A percentile compares a stretch with the other conserved stretches of the same genome.
Conservation (phyloP, 2,113 vertebrate species). For the Prolemur simus region DNA sequence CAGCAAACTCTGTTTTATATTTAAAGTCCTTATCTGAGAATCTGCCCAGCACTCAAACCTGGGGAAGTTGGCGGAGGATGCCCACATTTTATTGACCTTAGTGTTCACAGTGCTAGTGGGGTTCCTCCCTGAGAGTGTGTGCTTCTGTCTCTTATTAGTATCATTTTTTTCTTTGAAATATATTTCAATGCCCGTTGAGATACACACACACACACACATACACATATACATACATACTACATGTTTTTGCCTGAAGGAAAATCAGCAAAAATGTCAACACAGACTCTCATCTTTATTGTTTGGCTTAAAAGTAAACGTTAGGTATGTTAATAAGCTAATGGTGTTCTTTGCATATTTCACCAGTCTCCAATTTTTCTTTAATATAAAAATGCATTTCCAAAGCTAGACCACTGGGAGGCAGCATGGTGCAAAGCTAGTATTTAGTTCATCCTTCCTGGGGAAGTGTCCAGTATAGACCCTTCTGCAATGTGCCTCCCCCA, state of each 20-base stretch:
- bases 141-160: neutral
- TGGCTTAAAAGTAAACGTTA: neutral
- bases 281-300: neutral
- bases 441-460: neutral
- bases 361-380: neutral
- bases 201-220: neutral
- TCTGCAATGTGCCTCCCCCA: accelerated
- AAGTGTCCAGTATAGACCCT: neutral
- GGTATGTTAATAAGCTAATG: accelerated
- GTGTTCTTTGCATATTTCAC: neutral
- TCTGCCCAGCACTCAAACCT: neutral
- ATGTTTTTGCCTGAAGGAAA: neutral
- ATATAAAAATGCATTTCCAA: constrained; percentile 21
- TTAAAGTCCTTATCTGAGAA: neutral
- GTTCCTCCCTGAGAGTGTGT: neutral
- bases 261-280: neutral
- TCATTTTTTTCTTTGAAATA: neutral
- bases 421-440: constrained; percentile 64
- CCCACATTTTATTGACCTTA: neutral
- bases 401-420: constrained; percentile 36
- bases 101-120: neutral
- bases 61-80: neutral
- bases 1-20: neutral
- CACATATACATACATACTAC: neutral
- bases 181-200: neutral